These are phyloP conservation scores for Kryptopterus vitreolus DNA, from an alignment of 2,797 vertebrate species.

Conservation along the genomic window DNA sequence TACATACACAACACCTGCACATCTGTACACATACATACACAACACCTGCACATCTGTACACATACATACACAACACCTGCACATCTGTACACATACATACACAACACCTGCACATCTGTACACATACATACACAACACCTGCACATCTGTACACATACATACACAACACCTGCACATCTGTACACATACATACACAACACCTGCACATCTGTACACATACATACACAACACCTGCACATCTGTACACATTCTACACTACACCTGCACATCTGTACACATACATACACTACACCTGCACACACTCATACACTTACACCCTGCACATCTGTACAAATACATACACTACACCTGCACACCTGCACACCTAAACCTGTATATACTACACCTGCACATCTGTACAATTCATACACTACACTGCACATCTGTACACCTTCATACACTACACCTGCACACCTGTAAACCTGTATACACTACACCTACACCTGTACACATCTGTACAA, in stretches of 20 bases:
- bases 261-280: not conserved
- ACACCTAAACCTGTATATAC: not conserved
- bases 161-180: not conserved
- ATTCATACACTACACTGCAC: not conserved
- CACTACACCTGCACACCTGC: too few relatives aligned
- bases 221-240: not conserved
- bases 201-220: too few relatives aligned
- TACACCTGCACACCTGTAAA: not conserved
- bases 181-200: not conserved
- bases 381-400: not conserved
- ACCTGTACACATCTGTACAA: not conserved
- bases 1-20: too few relatives aligned
- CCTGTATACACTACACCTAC: too few relatives aligned
- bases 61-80: too few relatives aligned
- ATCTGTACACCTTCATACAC: not conserved
- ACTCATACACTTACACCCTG: not conserved
- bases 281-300: not conserved
- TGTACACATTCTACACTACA: not conserved
- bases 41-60: not conserved
- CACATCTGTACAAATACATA: not conserved
- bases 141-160: not conserved
- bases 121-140: not conserved
- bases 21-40: not conserved
- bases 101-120: not conserved
- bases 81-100: not conserved